Evolutionary conservation across 2,113 vertebrate species (phyloP).

Genomic region (Sakesphorus luctuosus): DNA sequence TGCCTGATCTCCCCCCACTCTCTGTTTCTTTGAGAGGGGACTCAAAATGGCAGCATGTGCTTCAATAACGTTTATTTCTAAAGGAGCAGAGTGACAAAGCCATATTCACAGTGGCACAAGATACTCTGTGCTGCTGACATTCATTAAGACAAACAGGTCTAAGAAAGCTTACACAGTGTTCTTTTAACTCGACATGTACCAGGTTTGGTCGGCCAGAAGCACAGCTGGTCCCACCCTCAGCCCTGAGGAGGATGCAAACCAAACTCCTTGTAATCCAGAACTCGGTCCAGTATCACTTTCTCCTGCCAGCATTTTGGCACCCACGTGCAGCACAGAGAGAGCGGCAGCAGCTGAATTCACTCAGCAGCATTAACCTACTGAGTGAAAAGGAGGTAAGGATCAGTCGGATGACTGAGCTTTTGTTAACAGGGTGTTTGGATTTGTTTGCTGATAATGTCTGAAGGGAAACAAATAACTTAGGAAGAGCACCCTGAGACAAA

Average conservation of each 20-base stretch:
- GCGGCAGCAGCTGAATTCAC: background rate
- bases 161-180: background rate
- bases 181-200: fast-evolving
- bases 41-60: background rate
- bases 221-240: background rate
- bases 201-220: background rate
- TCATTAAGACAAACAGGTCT: background rate
- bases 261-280: background rate
- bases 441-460: background rate
- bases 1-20: background rate
- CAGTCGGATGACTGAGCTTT: fast-evolving
- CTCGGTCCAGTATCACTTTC: background rate
- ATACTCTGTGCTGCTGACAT: background rate
- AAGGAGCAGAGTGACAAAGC: background rate
- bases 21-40: background rate
- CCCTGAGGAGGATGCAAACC: background rate
- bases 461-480: background rate
- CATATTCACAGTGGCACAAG: background rate
- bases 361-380: background rate
- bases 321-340: background rate
- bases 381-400: background rate
- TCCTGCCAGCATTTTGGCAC: background rate
- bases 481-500: background rate
- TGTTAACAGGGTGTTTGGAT: background rate
- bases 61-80: background rate